Conservation (phyloP, 2,113 vertebrate species). For the Hemiprocne comata region DNA sequence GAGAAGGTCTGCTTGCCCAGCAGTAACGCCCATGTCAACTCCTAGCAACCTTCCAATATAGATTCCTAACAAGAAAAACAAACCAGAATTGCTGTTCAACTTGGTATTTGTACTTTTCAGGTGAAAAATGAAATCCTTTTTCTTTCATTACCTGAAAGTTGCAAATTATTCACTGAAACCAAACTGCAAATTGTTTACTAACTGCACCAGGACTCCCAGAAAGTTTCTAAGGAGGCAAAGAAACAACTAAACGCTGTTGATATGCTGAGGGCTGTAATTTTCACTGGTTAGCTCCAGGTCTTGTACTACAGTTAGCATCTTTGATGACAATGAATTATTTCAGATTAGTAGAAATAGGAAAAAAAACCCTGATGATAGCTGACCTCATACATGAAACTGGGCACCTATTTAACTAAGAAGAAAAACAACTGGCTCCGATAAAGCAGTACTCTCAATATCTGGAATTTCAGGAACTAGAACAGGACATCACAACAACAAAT, state of each 20-base stretch:
- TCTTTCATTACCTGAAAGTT: not conserved
- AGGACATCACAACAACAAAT: not conserved
- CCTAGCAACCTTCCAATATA: not conserved
- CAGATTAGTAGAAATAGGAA: not conserved
- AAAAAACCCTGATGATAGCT: not conserved
- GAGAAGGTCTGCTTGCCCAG: not conserved
- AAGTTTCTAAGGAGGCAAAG: not conserved
- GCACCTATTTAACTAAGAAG: not conserved
- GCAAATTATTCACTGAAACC: not conserved
- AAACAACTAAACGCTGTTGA: not conserved
- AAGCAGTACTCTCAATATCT: not conserved
- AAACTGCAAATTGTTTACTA: not conserved
- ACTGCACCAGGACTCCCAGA: not conserved
- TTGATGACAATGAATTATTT: not conserved
- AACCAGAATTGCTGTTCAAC: not conserved
- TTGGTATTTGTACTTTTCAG: not conserved
- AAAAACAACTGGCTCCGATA: not conserved
- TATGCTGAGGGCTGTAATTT: accelerated
- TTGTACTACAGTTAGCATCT: not conserved
- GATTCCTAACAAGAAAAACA: not conserved
- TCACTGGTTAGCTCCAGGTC: not conserved
- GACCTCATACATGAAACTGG: not conserved
- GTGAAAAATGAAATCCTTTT: not conserved
- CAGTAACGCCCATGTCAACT: not conserved
- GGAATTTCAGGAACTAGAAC: not conserved